These are phyloP conservation scores for Dicaeum eximium DNA, from an alignment of 2,113 vertebrate genomes.

Conservation along the genomic window DNA sequence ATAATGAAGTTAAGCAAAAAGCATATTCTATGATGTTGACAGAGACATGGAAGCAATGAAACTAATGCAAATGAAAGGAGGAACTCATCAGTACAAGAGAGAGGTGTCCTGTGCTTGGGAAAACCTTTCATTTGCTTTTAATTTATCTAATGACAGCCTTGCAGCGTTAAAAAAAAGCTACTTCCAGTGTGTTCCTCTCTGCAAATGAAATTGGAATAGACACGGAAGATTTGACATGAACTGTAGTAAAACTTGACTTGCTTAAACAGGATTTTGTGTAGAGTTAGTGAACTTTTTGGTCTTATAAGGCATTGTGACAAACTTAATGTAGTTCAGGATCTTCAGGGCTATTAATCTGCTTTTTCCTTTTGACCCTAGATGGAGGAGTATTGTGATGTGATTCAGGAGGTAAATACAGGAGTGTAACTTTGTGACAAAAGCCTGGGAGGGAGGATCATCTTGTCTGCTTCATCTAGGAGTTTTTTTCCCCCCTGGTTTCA, in stretches of 20 bases:
- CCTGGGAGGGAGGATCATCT: not conserved
- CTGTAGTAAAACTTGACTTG: not conserved
- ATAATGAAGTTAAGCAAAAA: not conserved
- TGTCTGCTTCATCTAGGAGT: not conserved
- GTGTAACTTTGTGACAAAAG: fast-evolving
- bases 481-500: not conserved
- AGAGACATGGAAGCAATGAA: not conserved
- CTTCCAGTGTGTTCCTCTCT: not conserved
- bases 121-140: not conserved
- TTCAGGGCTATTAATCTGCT: not conserved
- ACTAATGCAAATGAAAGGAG: not conserved
- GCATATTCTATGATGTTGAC: not conserved
- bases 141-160: not conserved
- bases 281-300: not conserved
- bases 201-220: not conserved
- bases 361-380: not conserved
- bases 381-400: not conserved
- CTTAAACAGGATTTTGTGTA: not conserved
- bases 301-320: not conserved
- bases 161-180: not conserved
- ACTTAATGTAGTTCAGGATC: not conserved
- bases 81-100: not conserved
- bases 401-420: not conserved
- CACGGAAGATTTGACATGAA: not conserved
- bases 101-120: not conserved